Percentiles rank a stretch among this genome's conserved stretches.
Conservation (phyloP, 1,140 invertebrate genomes). For the Pectinophora gossypiella region DNA sequence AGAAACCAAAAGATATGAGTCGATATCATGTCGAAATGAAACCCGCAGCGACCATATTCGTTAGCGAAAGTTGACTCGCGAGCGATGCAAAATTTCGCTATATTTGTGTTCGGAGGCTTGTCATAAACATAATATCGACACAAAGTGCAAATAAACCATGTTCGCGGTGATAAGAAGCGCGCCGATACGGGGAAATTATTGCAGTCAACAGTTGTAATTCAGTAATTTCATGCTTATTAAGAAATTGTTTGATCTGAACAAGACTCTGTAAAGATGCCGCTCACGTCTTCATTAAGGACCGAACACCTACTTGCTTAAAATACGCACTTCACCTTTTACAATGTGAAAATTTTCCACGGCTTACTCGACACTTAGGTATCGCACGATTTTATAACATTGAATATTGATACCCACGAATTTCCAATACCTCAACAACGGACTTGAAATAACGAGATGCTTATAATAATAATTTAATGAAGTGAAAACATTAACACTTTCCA, state of each 20-base stretch:
- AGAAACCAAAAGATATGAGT: constrained; percentile 24
- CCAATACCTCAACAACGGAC: too few relatives aligned
- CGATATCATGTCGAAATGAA: constrained; percentile 32
- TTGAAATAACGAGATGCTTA: too few relatives aligned
- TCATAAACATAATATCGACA: constrained; percentile 28
- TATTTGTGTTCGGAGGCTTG: constrained; percentile 23
- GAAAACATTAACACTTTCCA: constrained; percentile 6
- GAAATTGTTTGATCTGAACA: constrained; percentile 4
- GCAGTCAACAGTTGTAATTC: constrained; percentile 3
- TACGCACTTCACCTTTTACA: too few relatives aligned
- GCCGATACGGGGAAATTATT: neutral
- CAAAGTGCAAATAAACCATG: constrained; percentile 13
- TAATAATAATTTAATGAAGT: neutral
- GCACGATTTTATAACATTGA: too few relatives aligned
- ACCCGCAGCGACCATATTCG: constrained; percentile 41
- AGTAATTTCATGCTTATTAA: constrained; percentile 12
- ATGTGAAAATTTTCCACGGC: too few relatives aligned
- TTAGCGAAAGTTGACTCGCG: constrained; percentile 47
- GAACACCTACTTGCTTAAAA: too few relatives aligned
- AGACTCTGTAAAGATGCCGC: neutral
- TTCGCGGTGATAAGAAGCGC: constrained; percentile 14
- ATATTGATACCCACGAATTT: too few relatives aligned
- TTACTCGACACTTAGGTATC: too few relatives aligned
- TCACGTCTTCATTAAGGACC: neutral
- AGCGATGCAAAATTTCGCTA: constrained; percentile 31